phyloP scores from a whole-genome alignment of 2,888 invertebrate genomes.

The Drosophila picticornis region DNA sequence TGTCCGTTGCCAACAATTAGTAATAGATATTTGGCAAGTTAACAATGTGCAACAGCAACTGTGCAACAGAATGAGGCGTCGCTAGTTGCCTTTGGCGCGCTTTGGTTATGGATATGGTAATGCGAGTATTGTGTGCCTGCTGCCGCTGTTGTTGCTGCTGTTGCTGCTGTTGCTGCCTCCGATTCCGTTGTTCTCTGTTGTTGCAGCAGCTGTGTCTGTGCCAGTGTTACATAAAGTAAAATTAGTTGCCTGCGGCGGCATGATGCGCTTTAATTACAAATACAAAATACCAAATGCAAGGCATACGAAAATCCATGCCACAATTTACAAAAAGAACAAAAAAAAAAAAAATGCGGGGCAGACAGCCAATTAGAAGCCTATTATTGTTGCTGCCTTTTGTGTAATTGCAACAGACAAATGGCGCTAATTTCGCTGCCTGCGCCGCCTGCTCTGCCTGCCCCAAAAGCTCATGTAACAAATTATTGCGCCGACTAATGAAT shows the following conservation, averaged over 20 bases:
- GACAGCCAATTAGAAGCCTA: slow-evolving; percentile 70
- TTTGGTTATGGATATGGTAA: slow-evolving; percentile 45
- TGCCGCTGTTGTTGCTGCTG: background rate
- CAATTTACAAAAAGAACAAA: background rate
- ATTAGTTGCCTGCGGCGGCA: slow-evolving; percentile 64
- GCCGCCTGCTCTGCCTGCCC: slow-evolving; percentile 6
- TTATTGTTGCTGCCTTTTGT: slow-evolving; percentile 45
- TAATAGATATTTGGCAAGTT: slow-evolving; percentile 64
- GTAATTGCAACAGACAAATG: slow-evolving; percentile 55
- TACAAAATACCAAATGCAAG: slow-evolving; percentile 29
- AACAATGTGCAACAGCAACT: slow-evolving; percentile 38
- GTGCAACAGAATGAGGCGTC: background rate
- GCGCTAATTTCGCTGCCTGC: slow-evolving; percentile 36
- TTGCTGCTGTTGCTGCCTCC: background rate
- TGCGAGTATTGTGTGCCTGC: slow-evolving; percentile 26
- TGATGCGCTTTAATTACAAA: slow-evolving; percentile 72
- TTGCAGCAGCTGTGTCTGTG: slow-evolving; percentile 21
- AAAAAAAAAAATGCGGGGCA: slow-evolving; percentile 11
- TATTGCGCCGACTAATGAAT: slow-evolving; percentile 67
- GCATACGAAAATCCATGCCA: slow-evolving; percentile 28
- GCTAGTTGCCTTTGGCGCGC: slow-evolving; percentile 27
- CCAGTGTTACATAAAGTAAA: slow-evolving; percentile 53
- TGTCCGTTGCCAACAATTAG: slow-evolving; percentile 60
- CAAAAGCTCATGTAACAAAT: slow-evolving; percentile 62
- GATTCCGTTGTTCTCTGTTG: slow-evolving; percentile 10